Evolutionary conservation across 2,797 vertebrate genomes (phyloP).

Genomic region (Sorex maritimensis): DNA sequence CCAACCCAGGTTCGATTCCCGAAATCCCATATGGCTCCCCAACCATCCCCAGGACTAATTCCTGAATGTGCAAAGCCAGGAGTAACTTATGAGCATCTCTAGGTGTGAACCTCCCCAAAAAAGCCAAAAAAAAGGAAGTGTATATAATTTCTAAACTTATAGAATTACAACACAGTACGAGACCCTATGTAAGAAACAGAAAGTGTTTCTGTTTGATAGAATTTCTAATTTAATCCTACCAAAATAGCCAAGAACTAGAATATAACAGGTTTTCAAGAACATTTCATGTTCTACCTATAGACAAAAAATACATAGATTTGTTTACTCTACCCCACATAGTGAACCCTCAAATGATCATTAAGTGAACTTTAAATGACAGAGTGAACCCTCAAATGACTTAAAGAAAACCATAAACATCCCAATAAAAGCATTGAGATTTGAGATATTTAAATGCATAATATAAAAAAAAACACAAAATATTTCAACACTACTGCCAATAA

Average conservation of each 20-base stretch:
- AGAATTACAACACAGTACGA: not conserved
- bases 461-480: slow-evolving; percentile 21
- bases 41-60: too few relatives aligned
- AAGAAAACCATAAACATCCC: not conserved
- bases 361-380: not conserved
- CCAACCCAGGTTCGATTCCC: too few relatives aligned
- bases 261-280: not conserved
- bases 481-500: not conserved
- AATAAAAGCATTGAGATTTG: not conserved
- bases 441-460: slow-evolving; percentile 37
- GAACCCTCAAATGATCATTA: not conserved
- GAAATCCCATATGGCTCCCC: too few relatives aligned
- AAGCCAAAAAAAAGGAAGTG: too few relatives aligned
- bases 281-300: not conserved
- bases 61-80: too few relatives aligned
- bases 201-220: not conserved
- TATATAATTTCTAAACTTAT: slow-evolving; percentile 47
- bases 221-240: not conserved
- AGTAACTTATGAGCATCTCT: too few relatives aligned
- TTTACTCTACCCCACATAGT: not conserved
- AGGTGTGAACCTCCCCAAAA: too few relatives aligned
- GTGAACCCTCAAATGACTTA: not conserved
- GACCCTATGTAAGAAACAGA: not conserved
- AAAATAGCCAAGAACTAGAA: not conserved
- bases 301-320: not conserved